These are phyloP conservation scores for Tetragnatha versicolor DNA, from an alignment of 1,140 invertebrate species.

Conservation along the genomic window DNA sequence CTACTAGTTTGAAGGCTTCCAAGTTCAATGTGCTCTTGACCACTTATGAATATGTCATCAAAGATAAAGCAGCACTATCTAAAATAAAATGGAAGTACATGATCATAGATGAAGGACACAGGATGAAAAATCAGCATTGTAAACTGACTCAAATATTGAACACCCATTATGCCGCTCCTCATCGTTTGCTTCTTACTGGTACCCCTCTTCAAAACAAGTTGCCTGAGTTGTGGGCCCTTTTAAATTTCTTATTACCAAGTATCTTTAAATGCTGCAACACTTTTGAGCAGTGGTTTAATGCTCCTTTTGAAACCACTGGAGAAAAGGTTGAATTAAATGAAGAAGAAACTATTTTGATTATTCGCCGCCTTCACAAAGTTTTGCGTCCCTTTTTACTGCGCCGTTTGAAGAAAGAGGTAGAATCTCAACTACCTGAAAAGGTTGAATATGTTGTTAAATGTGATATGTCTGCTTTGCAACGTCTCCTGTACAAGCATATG, in stretches of 20 bases:
- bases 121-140: constrained; percentile 99
- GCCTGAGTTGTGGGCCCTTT: constrained; percentile 97
- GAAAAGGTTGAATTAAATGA: constrained; percentile 98
- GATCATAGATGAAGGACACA: constrained; percentile 99
- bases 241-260: constrained; percentile 96
- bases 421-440: constrained; percentile 97
- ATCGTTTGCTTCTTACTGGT: constrained; percentile 92
- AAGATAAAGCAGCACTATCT: constrained; percentile 92
- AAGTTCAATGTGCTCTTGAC: constrained; percentile 98
- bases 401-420: constrained; percentile 97
- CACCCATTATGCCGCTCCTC: constrained; percentile 94
- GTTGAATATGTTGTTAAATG: constrained; percentile 99
- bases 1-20: constrained; percentile 85
- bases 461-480: constrained; percentile 96
- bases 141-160: constrained; percentile 95
- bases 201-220: constrained; percentile 97
- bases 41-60: constrained; percentile 98
- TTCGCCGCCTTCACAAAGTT: constrained; percentile 98
- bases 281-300: constrained; percentile 99
- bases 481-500: constrained; percentile 95
- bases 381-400: constrained; percentile 94
- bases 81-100: constrained; percentile 99
- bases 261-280: constrained; percentile 98
- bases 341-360: constrained; percentile 99
- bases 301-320: constrained; percentile 97